Percentiles rank a stretch among this genome's conserved stretches.
These are phyloP conservation scores for Aldabrachelys gigantea DNA, from an alignment of 2,113 vertebrate species.

Conservation along the genomic window DNA sequence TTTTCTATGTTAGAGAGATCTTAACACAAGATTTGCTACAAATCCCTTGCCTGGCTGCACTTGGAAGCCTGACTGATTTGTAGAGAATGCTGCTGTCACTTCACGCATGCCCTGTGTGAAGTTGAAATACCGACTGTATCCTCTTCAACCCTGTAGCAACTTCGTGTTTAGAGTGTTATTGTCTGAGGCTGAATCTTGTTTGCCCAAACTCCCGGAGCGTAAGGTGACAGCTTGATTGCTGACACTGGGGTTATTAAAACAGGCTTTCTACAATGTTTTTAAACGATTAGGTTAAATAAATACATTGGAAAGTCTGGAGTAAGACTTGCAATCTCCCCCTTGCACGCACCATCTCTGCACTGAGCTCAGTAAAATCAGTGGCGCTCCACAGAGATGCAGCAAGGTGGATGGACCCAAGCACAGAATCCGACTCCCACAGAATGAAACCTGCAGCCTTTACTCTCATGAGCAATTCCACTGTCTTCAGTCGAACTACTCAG, in stretches of 20 bases:
- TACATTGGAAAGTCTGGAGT: background rate
- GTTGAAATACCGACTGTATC: background rate
- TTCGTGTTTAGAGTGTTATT: background rate
- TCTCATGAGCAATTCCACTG: fast-evolving
- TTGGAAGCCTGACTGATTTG: fast-evolving
- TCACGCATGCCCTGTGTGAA: background rate
- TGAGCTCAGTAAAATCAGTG: fast-evolving
- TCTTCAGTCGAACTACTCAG: background rate
- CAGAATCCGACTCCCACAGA: background rate
- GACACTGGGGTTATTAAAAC: background rate
- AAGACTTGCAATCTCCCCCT: background rate
- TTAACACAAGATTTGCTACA: background rate
- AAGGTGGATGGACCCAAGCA: background rate
- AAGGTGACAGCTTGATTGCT: fast-evolving
- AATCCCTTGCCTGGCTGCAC: fast-evolving
- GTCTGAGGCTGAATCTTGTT: background rate
- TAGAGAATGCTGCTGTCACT: fast-evolving
- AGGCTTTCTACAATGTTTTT: background rate
- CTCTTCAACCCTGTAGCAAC: background rate
- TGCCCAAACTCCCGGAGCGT: background rate
- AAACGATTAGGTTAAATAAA: background rate
- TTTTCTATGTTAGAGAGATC: background rate
- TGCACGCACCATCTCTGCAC: fast-evolving
- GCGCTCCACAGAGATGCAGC: background rate
- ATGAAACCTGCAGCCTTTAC: background rate